Conservation (phyloP, 2,113 vertebrate species). For the Indicator maculatus region DNA sequence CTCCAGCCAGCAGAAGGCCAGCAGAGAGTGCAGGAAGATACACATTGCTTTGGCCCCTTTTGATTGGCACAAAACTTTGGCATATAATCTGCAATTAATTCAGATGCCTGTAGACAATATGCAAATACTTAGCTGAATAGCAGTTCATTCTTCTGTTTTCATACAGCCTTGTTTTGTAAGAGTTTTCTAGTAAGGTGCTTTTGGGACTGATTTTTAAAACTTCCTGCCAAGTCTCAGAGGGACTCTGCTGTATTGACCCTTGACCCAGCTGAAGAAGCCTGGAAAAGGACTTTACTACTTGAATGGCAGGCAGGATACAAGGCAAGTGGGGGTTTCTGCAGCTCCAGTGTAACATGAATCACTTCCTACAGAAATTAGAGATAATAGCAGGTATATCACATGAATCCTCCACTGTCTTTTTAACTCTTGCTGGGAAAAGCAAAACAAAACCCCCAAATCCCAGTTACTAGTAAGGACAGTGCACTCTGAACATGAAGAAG, state of each 20-base stretch:
- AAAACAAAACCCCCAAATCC: not conserved
- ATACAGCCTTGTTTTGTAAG: not conserved
- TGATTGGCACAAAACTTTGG: not conserved
- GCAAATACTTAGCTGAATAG: not conserved
- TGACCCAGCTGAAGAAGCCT: not conserved
- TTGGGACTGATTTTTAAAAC: not conserved
- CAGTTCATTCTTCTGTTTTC: not conserved
- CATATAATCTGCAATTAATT: not conserved
- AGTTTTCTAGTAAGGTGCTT: conserved; percentile 8
- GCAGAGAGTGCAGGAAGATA: not conserved
- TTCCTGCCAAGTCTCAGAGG: not conserved
- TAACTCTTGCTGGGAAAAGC: not conserved
- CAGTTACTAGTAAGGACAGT: not conserved
- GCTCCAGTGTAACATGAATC: not conserved
- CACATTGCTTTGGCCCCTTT: not conserved
- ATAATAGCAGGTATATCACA: not conserved
- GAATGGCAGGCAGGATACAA: not conserved
- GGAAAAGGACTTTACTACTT: not conserved
- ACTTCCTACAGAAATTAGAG: not conserved
- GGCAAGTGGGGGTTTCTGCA: not conserved
- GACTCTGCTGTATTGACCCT: not conserved
- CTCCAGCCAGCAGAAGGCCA: not conserved
- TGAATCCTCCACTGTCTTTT: not conserved
- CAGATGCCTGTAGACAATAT: not conserved
- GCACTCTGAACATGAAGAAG: not conserved